phyloP scores from a whole-genome alignment of 2,113 vertebrate genomes.

The Chaetura pelagica region DNA sequence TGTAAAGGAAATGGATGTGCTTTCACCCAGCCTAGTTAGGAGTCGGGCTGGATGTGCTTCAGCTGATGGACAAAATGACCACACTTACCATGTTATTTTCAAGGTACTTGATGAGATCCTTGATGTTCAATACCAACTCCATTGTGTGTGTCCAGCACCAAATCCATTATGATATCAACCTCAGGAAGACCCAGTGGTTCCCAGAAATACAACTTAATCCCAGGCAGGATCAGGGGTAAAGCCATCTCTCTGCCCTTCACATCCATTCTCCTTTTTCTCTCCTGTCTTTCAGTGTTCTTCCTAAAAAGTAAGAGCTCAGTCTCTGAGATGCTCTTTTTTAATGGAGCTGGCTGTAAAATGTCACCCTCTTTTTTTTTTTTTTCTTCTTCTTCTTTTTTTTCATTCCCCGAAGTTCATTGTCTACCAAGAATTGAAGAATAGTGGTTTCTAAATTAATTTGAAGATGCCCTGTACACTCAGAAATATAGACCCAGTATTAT shows the following conservation, averaged over 20 bases:
- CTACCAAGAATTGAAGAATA: neutral
- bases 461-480: neutral
- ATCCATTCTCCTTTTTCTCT: neutral
- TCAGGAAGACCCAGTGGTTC: neutral
- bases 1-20: neutral
- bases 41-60: neutral
- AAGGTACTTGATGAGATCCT: neutral
- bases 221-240: neutral
- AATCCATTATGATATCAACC: neutral
- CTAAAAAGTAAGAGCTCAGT: neutral
- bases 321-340: neutral
- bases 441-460: constrained; percentile 35
- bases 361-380: neutral
- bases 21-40: neutral
- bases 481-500: neutral
- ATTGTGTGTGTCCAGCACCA: neutral
- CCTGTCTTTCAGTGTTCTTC: neutral
- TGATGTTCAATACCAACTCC: neutral
- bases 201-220: neutral
- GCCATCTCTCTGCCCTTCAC: neutral
- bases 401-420: neutral
- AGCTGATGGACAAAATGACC: neutral
- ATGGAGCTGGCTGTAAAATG: neutral
- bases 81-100: neutral
- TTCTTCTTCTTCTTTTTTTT: too few relatives aligned